Evolutionary conservation across 2,888 invertebrate genomes (phyloP), one percentile per base, ranked within the genome.

Genomic region (Drosophila algonquin): DNA sequence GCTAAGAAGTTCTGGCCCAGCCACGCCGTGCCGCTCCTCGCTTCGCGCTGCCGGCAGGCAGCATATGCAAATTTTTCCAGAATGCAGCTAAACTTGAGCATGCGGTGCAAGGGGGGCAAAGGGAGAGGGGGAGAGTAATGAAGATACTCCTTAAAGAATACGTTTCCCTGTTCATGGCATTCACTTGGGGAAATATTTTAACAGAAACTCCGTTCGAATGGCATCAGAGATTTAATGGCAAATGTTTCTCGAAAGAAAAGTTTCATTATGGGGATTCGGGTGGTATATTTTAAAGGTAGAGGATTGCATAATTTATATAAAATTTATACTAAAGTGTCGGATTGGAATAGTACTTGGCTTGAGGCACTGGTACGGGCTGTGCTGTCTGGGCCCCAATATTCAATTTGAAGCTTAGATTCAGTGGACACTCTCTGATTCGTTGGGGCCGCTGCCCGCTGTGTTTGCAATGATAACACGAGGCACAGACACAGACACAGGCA

Each of bases 21-120:
- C 40, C 40, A 6, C 14, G 14, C 35, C 35, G 35, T 32, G 32
- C 35, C 14, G 40, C 14, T 40, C 40, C 40, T n/a, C 40, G 14
- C 7, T n/a, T n/a, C 27, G 45, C 61, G 24, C 40, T 45, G 62
- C 62, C 76, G 84, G 86, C 76, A 76, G 75, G 72, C 87, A 77
- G 87, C 87, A 83, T 87, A 83, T 83, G 82, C 87, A 83, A 83
- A 87, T 83, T 73, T 82, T 59, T 32, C 40, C 64, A 64, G 53
- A 79, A 70, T 63, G 74, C 63, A 80, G 63, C 50, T 63, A 48
- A 71, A 71, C 60, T 71, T 48, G 63, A 40, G 40, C n/a, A n/a
- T 40, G 40, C n/a, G n/a, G 40, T 6, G n/a, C 40, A 52, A 46
- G 16, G 48, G 24, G n/a, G 18, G 2, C 16, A 4, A 24, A 7